Evolutionary conservation across 2,888 invertebrate species (phyloP).

Genomic region (Coleophora deauratella): DNA sequence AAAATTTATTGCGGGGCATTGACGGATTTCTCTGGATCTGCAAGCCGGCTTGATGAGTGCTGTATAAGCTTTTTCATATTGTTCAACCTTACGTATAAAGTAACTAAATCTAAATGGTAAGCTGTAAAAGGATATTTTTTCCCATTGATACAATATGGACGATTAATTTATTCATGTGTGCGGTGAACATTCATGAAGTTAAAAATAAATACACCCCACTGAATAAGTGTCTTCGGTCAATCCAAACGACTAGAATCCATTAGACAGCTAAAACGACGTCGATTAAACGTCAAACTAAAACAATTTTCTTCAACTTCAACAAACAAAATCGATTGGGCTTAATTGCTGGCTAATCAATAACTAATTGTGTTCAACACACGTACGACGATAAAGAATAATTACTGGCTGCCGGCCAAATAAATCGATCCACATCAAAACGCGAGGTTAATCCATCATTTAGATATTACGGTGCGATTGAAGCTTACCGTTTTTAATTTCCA

Average conservation of each 20-base stretch:
- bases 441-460: constrained; percentile 73
- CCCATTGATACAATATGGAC: too few species aligned
- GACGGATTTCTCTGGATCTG: constrained; percentile 15
- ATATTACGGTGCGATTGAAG: constrained; percentile 69
- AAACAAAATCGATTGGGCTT: constrained; percentile 72
- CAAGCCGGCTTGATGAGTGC: constrained; percentile 3
- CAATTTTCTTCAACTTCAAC: constrained; percentile 73
- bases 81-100: too few species aligned
- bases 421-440: constrained; percentile 71
- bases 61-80: too few species aligned
- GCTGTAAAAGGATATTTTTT: too few species aligned
- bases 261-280: constrained; percentile 57
- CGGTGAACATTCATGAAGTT: constrained; percentile 10
- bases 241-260: constrained; percentile 59
- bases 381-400: constrained; percentile 71
- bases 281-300: constrained; percentile 68
- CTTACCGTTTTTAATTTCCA: constrained; percentile 72
- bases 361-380: constrained; percentile 72
- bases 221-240: constrained; percentile 42
- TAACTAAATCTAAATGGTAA: too few species aligned
- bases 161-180: constrained; percentile 1
- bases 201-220: constrained; percentile 16
- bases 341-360: constrained; percentile 72
- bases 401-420: constrained; percentile 71
- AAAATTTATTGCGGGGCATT: constrained; percentile 6